Conservation (phyloP, 2,797 vertebrate species). For the Alectoris magna region DNA sequence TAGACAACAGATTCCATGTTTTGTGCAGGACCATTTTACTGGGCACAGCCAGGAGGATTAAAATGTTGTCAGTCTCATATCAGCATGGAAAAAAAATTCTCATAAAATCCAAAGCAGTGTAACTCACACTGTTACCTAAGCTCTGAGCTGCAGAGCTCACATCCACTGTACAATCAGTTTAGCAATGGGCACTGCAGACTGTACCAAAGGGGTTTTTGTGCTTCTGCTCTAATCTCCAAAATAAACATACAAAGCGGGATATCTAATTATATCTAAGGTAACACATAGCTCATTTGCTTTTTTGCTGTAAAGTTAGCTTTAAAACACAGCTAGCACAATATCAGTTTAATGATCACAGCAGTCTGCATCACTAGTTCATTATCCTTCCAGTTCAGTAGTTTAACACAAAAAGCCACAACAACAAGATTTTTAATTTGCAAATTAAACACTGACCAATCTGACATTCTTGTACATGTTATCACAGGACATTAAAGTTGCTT, state of each 20-base stretch:
- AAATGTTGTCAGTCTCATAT: neutral
- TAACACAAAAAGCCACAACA: constrained; percentile 31
- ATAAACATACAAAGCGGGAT: neutral
- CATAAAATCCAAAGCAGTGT: neutral
- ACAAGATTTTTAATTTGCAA: constrained; percentile 32
- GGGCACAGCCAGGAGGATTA: neutral
- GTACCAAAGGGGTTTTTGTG: neutral
- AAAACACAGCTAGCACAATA: constrained; percentile 5
- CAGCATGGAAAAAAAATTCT: neutral
- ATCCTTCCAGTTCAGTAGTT: constrained; percentile 7
- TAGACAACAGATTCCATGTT: neutral
- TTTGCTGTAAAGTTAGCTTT: neutral
- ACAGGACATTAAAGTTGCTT: constrained; percentile 1
- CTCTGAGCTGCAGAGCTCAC: rapidly evolving
- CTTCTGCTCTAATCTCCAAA: neutral
- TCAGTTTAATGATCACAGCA: constrained; percentile 27
- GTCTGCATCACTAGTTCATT: constrained; percentile 24
- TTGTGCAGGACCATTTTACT: neutral
- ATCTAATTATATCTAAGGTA: constrained; percentile 48
- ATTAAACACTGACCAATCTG: constrained; percentile 57
- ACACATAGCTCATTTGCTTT: neutral
- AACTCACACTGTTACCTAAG: neutral
- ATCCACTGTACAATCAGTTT: neutral
- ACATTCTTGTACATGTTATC: constrained; percentile 40
- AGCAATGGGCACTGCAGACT: neutral